A percentile compares a stretch with the other conserved stretches of the same genome.
Conservation (phyloP, 2,797 vertebrate genomes). For the Zalophus californianus region DNA sequence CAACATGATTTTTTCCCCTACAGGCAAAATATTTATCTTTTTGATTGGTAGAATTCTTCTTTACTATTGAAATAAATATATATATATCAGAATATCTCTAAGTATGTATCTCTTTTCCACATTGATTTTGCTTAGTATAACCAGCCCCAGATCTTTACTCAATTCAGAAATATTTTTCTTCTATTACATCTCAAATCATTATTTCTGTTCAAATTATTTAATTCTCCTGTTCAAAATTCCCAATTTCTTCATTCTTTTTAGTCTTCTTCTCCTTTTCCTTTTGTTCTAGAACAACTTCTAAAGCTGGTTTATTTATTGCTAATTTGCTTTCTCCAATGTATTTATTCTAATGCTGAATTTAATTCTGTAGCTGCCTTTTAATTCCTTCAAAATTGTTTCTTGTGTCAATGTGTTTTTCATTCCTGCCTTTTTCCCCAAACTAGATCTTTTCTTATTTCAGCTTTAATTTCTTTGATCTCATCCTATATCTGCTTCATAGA, state of each 20-base stretch:
- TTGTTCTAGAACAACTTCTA: neutral
- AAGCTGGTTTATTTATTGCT: neutral
- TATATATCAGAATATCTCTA: neutral
- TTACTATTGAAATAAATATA: neutral
- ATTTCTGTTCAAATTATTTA: neutral
- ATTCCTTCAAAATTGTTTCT: constrained; percentile 2
- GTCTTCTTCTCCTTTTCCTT: neutral
- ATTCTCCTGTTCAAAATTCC: neutral
- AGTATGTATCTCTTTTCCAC: neutral
- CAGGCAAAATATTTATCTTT: neutral
- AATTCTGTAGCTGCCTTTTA: neutral
- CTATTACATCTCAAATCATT: neutral
- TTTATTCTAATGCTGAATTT: neutral
- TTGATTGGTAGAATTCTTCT: neutral
- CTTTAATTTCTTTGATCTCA: constrained; percentile 19
- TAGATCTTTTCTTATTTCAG: neutral
- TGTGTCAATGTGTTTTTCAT: neutral
- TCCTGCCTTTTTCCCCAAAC: neutral
- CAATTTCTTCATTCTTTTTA: constrained; percentile 14
- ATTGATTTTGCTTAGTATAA: neutral
- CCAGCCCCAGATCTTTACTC: neutral
- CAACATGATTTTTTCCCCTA: neutral
- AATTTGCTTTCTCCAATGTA: neutral
- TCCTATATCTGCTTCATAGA: neutral
- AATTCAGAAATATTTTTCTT: neutral